These are phyloP conservation scores for Indri indri DNA, from an alignment of 2,113 vertebrate genomes.

Conservation along the genomic window DNA sequence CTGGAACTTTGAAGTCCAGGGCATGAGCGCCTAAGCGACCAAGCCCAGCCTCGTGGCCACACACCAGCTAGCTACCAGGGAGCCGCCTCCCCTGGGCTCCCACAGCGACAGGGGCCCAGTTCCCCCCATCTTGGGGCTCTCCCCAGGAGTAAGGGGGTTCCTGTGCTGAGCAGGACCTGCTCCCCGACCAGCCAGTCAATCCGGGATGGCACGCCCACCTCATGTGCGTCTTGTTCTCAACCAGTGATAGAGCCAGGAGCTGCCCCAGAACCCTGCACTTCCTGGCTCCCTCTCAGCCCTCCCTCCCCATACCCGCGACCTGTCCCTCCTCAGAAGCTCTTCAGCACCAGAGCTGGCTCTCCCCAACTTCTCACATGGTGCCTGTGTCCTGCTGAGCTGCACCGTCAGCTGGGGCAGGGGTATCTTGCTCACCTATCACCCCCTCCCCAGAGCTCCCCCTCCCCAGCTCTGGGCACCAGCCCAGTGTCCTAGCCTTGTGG, in stretches of 20 bases:
- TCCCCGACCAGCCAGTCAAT: background rate
- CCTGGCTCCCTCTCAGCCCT: background rate
- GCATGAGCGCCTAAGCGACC: accelerated
- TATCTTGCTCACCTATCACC: too few relatives aligned
- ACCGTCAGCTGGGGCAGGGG: background rate
- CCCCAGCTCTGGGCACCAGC: background rate
- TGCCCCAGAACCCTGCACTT: background rate
- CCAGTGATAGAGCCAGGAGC: background rate
- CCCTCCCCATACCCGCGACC: background rate
- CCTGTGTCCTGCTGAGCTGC: background rate
- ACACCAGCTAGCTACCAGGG: background rate
- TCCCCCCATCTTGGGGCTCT: background rate
- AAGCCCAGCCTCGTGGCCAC: background rate
- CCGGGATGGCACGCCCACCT: too few relatives aligned
- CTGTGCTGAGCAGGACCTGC: background rate
- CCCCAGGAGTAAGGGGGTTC: background rate
- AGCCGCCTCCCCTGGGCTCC: background rate
- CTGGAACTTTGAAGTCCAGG: background rate
- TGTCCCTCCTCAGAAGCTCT: background rate
- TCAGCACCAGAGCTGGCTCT: background rate
- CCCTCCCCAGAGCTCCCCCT: background rate
- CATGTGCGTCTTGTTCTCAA: background rate
- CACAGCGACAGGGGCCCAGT: background rate
- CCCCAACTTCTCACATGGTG: background rate
- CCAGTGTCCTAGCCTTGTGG: background rate